These are phyloP conservation scores for Drosophila gunungcola DNA, from an alignment of 1,140 invertebrate genomes.

Conservation along the genomic window DNA sequence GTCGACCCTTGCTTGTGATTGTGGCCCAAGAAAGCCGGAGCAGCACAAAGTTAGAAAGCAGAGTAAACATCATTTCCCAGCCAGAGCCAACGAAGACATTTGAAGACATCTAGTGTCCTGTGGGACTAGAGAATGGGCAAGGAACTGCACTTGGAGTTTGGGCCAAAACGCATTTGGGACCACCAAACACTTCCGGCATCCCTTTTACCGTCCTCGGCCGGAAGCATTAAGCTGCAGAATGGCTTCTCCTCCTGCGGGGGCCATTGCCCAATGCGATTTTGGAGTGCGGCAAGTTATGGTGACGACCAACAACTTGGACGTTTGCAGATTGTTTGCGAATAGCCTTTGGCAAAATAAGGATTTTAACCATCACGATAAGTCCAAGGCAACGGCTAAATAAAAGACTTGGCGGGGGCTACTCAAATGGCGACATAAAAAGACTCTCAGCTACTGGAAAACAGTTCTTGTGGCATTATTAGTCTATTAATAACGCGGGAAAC, in stretches of 20 bases:
- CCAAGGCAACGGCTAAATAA: not conserved
- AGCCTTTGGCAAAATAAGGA: slow-evolving; percentile 5
- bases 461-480: slow-evolving; percentile 30
- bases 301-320: slow-evolving; percentile 15
- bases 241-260: slow-evolving; percentile 5
- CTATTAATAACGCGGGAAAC: slow-evolving; percentile 58
- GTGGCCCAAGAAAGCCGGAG: slow-evolving; percentile 16
- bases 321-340: slow-evolving; percentile 16
- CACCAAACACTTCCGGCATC: slow-evolving; percentile 65
- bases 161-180: slow-evolving; percentile 71
- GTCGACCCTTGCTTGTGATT: slow-evolving; percentile 16
- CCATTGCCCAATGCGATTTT: slow-evolving; percentile 35
- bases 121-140: not conserved
- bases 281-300: slow-evolving; percentile 29
- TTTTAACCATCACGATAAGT: slow-evolving; percentile 22
- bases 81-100: slow-evolving; percentile 42
- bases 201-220: slow-evolving; percentile 27
- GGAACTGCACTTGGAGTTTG: slow-evolving; percentile 23
- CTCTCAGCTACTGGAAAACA: not conserved
- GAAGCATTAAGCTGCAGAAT: slow-evolving; percentile 60
- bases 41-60: slow-evolving; percentile 57
- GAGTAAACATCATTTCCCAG: slow-evolving; percentile 73
- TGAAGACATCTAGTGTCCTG: slow-evolving; percentile 37
- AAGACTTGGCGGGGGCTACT: not conserved
- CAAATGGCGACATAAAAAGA: slow-evolving; percentile 10